These are phyloP conservation scores for Sclerurus mexicanus DNA, from an alignment of 2,113 vertebrate genomes.

Conservation along the genomic window DNA sequence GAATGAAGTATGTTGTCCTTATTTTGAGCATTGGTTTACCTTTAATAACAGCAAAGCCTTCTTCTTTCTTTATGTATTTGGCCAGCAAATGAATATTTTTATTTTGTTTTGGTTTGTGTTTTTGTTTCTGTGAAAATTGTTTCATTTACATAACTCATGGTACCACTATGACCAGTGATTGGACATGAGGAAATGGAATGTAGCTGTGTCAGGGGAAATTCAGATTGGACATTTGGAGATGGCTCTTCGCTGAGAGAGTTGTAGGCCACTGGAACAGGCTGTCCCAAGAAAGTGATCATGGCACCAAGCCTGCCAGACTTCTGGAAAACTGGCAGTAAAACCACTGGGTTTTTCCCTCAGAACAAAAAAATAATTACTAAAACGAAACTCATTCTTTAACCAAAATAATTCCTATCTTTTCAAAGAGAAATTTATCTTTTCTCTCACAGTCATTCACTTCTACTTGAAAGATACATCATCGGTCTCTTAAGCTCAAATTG, in stretches of 20 bases:
- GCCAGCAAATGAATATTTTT: not conserved
- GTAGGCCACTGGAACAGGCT: rapidly evolving
- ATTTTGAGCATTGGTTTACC: not conserved
- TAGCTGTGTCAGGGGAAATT: not conserved
- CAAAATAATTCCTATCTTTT: not conserved
- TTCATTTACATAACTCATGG: not conserved
- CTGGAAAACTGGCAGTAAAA: not conserved
- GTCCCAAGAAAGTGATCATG: rapidly evolving
- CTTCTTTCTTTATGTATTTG: not conserved
- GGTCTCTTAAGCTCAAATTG: not conserved
- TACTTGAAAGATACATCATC: not conserved
- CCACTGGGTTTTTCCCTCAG: not conserved
- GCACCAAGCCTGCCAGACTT: not conserved
- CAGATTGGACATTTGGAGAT: not conserved
- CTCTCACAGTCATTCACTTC: not conserved
- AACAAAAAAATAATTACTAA: not conserved
- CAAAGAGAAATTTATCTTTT: not conserved
- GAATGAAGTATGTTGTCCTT: not conserved
- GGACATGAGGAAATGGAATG: not conserved
- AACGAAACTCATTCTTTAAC: not conserved
- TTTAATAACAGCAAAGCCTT: not conserved
- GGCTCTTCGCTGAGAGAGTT: not conserved
- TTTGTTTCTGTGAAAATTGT: not conserved
- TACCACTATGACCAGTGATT: not conserved
- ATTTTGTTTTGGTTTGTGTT: too few relatives aligned